Base-by-base conservation (phyloP, 2,888 invertebrate species). In the Steinernema scapterisci region DNA sequence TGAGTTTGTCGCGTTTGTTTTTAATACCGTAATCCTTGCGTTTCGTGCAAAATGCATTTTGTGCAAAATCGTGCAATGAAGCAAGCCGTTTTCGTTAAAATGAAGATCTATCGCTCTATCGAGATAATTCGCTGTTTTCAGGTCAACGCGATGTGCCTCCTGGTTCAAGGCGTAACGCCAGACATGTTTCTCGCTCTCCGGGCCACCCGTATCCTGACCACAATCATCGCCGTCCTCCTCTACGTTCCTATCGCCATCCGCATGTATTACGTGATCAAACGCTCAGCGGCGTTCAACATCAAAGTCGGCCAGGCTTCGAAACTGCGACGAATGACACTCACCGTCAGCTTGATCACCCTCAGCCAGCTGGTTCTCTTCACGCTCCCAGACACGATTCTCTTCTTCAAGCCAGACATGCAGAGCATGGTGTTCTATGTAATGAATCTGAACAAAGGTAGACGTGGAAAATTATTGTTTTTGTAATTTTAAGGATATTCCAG, bases 401-500 rank as follows among this genome's bases (percentile, higher is more conserved):
- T 76, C 54, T 75, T 79, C 71, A 76, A 70, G 0, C 79, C 80
- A 11, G 75, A 73, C 52, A 72, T 78, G 38, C 76, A 75, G 9
- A 76, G 79, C 0, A 78, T 77, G 70, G 73, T 71, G 0, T 76
- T 82, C 74, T 82, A 80, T 73, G 25, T 82, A 13, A 79, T 82
- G 79, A 82, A 82, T 72, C 72, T 82, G 74, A 79, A 79, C 74
- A 82, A 82, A 76, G 81, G 63, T 63, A 16, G 48, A 7, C 48
- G 13, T n/a, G n/a, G n/a, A n/a, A n/a, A n/a, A n/a, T n/a, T n/a
- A n/a, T n/a, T n/a, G n/a, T n/a, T n/a, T n/a, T n/a, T n/a, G n/a
- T n/a, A n/a, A n/a, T n/a, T 38, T 38, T 38, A 38, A 3, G 3
- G 2, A 3, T 19, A 48, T 48, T 63, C 5, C 31, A 63, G 63